Evolutionary conservation across 2,797 vertebrate genomes (phyloP).

Genomic region (Tolypeutes matacus): DNA sequence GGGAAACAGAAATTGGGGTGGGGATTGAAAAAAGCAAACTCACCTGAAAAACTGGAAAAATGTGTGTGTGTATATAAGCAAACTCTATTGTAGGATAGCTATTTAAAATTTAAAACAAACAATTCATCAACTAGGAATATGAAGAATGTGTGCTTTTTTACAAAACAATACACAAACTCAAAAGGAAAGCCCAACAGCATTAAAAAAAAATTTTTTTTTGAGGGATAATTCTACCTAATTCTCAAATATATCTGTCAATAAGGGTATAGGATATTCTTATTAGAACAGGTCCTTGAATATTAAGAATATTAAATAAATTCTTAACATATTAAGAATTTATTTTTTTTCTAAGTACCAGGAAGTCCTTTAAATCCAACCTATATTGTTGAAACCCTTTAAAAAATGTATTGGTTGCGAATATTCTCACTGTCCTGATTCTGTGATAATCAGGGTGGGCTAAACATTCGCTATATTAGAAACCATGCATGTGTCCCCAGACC

Average conservation of each 20-base stretch:
- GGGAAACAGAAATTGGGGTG: background rate
- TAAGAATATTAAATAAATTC: too few species aligned
- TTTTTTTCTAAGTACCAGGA: conserved; percentile 61
- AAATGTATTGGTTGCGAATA: conserved; percentile 57
- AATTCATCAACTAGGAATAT: conserved; percentile 31
- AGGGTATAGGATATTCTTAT: conserved; percentile 44
- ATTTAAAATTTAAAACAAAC: conserved; percentile 53
- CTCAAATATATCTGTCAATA: conserved; percentile 59
- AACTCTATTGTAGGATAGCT: conserved; percentile 16
- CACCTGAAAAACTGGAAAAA: conserved; percentile 24
- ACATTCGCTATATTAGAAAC: too few species aligned
- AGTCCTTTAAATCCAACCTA: conserved; percentile 57
- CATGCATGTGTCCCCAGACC: too few species aligned
- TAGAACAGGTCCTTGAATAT: background rate
- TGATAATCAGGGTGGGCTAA: too few species aligned
- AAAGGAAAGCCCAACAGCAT: background rate
- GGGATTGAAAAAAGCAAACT: background rate
- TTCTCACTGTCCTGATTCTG: too few species aligned
- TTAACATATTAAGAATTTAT: conserved; percentile 34
- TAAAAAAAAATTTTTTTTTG: background rate
- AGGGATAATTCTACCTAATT: conserved; percentile 29
- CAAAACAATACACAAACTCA: conserved; percentile 28
- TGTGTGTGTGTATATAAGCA: background rate
- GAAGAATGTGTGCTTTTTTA: background rate
- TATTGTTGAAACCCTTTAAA: conserved; percentile 50